Conservation (phyloP, 2,888 invertebrate species). For the Nomada fabriciana region DNA sequence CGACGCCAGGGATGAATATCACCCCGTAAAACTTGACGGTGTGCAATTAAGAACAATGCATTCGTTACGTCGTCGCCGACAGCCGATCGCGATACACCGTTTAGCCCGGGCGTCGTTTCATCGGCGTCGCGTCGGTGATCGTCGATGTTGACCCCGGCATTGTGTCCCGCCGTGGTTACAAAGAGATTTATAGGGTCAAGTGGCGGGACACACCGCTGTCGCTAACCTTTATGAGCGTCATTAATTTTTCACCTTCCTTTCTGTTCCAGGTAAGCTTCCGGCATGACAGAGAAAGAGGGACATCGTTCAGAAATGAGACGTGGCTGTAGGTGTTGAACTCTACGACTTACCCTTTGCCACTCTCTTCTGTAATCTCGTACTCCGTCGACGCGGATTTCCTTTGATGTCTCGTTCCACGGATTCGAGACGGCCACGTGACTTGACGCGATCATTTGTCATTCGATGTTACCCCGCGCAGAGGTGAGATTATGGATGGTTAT, state of each 20-base stretch:
- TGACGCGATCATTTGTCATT: conserved; percentile 12
- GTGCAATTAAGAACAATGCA: conserved; percentile 43
- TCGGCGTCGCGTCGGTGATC: conserved; percentile 23
- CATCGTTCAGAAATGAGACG: not conserved
- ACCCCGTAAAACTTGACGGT: conserved; percentile 28
- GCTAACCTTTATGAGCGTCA: conserved; percentile 64
- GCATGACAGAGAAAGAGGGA: conserved; percentile 21
- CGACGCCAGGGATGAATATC: conserved; percentile 33
- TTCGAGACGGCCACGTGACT: not conserved
- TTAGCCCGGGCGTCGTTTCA: conserved; percentile 23
- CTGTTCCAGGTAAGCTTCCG: conserved; percentile 69
- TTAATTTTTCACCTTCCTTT: conserved; percentile 68
- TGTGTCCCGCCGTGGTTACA: conserved; percentile 23
- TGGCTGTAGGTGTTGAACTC: conserved; percentile 38
- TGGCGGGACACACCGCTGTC: conserved; percentile 52
- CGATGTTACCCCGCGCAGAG: not conserved
- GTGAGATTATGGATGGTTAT: not conserved
- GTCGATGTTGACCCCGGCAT: conserved; percentile 58
- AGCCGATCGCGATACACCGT: conserved; percentile 31
- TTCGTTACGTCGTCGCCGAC: conserved; percentile 37
- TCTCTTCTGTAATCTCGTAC: conserved; percentile 13
- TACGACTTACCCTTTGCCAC: not conserved
- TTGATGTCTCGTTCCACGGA: conserved; percentile 5
- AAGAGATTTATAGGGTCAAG: conserved; percentile 68
- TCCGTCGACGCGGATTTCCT: conserved; percentile 2